Percentiles rank a stretch among this genome's conserved stretches.
These are phyloP conservation scores for Apantesis nais DNA, from an alignment of 2,888 invertebrate genomes.

Conservation along the genomic window DNA sequence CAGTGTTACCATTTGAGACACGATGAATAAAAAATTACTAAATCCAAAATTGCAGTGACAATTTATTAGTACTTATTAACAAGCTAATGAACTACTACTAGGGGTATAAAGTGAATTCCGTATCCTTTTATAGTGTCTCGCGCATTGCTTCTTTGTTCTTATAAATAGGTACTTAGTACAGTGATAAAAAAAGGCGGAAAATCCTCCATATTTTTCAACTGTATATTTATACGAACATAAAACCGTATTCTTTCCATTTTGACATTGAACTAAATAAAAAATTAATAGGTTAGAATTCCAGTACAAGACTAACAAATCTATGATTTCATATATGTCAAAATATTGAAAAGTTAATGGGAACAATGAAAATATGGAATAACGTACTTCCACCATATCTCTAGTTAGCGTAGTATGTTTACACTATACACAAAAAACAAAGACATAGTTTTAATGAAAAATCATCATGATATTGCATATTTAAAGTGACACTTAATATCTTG, in stretches of 20 bases:
- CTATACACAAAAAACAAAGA: background rate
- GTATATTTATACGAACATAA: background rate
- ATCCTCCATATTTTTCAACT: conserved; percentile 3
- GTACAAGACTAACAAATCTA: background rate
- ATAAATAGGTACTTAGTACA: conserved; percentile 1
- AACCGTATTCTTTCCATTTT: background rate
- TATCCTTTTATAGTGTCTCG: background rate
- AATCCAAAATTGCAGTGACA: background rate
- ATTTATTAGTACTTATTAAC: background rate
- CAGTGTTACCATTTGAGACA: no score
- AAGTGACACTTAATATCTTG: background rate
- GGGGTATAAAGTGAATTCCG: background rate
- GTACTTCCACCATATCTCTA: background rate
- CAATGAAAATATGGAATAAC: background rate
- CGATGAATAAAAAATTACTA: no score
- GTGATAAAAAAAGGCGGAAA: background rate
- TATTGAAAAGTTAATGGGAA: background rate
- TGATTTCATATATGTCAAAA: background rate
- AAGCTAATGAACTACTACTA: background rate
- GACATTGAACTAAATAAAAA: background rate
- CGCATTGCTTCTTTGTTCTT: background rate
- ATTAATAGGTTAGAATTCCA: background rate
- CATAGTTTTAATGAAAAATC: background rate
- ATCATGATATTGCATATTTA: background rate
- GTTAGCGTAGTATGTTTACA: background rate